A percentile compares a stretch with the other conserved stretches of the same genome.
These are phyloP conservation scores for Nephotettix cincticeps DNA, from an alignment of 1,140 invertebrate genomes.

Conservation along the genomic window DNA sequence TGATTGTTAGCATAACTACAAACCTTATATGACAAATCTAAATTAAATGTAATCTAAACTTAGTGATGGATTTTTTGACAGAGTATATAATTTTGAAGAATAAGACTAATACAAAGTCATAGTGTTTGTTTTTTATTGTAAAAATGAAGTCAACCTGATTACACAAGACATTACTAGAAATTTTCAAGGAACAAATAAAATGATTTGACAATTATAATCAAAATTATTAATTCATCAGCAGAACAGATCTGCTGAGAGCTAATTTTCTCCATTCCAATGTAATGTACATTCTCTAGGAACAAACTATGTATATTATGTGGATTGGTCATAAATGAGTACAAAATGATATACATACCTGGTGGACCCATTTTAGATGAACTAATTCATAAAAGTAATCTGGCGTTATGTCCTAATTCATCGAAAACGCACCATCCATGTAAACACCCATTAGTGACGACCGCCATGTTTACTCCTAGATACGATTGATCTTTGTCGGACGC, in stretches of 20 bases:
- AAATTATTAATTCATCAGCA: neutral
- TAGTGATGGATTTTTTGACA: too few species aligned
- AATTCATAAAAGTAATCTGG: neutral
- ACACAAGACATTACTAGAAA: too few species aligned
- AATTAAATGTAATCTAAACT: too few species aligned
- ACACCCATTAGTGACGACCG: constrained; percentile 33
- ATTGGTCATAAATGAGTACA: neutral
- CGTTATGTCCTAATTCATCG: neutral
- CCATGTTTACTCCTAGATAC: constrained; percentile 29
- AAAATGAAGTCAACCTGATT: too few species aligned
- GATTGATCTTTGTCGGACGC: neutral
- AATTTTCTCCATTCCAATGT: neutral
- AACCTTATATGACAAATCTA: too few species aligned
- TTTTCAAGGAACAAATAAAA: neutral
- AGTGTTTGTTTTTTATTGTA: too few species aligned
- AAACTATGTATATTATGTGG: neutral
- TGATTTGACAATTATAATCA: neutral
- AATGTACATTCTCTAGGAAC: neutral
- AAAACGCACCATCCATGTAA: constrained; percentile 32
- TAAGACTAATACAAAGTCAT: too few species aligned
- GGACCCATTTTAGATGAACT: neutral
- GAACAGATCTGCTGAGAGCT: neutral
- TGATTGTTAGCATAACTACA: too few species aligned
- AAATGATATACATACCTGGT: neutral
- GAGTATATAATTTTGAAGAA: too few species aligned